Evolutionary conservation across 2,113 vertebrate species (phyloP).

Genomic region (Seriola quinqueradiata): DNA sequence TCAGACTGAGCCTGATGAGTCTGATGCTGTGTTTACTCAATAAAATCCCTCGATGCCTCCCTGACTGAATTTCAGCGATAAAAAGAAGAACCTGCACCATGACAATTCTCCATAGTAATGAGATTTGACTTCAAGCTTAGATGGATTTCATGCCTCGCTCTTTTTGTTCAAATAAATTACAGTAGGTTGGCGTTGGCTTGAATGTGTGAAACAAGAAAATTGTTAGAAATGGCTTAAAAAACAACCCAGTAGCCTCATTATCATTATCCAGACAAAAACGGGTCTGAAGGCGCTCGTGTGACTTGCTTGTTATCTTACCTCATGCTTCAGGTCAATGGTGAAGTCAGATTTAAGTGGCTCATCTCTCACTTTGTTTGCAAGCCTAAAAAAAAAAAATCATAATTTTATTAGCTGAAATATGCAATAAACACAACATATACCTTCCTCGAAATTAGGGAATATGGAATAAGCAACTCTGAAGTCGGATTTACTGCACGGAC

Average conservation of each 20-base stretch:
- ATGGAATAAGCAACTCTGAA: too few species aligned
- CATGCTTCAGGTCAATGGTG: conserved; percentile 97
- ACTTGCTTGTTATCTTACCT: conserved; percentile 84
- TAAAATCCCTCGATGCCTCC: conserved; percentile 51
- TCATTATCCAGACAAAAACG: conserved; percentile 25
- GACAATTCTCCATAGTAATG: conserved; percentile 72
- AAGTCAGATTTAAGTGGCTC: conserved; percentile 96
- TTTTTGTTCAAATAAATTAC: conserved; percentile 59
- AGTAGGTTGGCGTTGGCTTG: conserved; percentile 21
- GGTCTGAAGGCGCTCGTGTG: not conserved
- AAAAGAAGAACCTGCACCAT: conserved; percentile 60
- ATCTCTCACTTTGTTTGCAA: conserved; percentile 89
- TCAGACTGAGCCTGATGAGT: conserved; percentile 42
- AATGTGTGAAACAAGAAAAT: conserved; percentile 34
- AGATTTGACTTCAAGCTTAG: conserved; percentile 74
- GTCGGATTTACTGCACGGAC: conserved; percentile 30
- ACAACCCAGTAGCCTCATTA: not conserved
- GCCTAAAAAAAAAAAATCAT: conserved; percentile 80
- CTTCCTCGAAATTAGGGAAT: not conserved
- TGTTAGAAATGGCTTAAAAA: not conserved
- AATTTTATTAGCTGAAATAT: not conserved
- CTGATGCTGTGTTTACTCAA: conserved; percentile 58
- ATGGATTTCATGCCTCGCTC: conserved; percentile 65
- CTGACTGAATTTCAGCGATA: conserved; percentile 61
- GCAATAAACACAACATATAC: not conserved